Conservation (phyloP, 2,113 vertebrate genomes). For the Charadrius vociferus region DNA sequence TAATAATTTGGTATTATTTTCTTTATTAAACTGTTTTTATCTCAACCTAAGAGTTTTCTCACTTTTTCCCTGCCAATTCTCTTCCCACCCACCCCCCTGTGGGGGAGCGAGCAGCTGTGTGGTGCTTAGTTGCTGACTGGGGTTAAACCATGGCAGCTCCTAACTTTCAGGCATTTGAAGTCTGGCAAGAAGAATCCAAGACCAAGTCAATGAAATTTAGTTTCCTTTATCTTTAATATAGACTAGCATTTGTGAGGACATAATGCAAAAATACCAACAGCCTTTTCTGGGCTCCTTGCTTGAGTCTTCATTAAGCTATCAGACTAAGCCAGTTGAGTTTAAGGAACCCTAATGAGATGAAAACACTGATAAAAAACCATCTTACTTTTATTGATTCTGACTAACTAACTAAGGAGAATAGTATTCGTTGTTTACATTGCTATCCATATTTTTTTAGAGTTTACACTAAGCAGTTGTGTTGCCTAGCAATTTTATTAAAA, state of each 20-base stretch:
- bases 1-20: too few relatives aligned
- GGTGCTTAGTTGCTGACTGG: background rate
- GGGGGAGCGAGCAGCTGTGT: background rate
- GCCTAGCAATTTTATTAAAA: slow-evolving; percentile 47
- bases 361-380: background rate
- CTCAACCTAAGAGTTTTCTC: background rate
- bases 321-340: background rate
- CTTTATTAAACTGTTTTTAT: background rate
- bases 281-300: background rate
- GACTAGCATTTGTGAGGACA: background rate
- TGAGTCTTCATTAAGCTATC: background rate
- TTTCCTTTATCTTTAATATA: background rate
- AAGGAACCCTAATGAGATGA: background rate
- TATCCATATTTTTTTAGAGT: background rate
- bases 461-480: slow-evolving; percentile 30
- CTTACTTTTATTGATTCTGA: background rate
- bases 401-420: background rate
- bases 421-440: slow-evolving; percentile 18
- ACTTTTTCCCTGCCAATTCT: too few relatives aligned
- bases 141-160: background rate
- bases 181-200: background rate
- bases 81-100: background rate
- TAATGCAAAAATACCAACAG: background rate
- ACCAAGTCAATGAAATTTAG: background rate
- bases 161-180: background rate